Conservation (phyloP, 2,797 vertebrate genomes). For the Tadarida brasiliensis region DNA sequence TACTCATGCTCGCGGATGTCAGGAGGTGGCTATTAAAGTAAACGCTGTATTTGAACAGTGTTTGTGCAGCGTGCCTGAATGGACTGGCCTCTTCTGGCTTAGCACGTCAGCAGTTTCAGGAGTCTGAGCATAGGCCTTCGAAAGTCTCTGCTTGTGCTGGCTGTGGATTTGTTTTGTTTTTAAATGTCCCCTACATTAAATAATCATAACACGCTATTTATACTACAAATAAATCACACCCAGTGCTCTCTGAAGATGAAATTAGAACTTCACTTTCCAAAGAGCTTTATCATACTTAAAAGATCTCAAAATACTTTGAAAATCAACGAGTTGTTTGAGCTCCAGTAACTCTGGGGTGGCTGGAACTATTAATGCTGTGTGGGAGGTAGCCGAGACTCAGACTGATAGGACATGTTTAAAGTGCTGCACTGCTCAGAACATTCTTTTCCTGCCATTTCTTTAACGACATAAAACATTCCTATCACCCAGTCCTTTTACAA, state of each 20-base stretch:
- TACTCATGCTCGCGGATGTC: neutral
- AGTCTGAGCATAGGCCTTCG: neutral
- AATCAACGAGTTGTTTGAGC: slow-evolving; percentile 16
- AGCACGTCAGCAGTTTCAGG: neutral
- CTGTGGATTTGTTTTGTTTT: neutral
- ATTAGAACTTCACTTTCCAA: slow-evolving; percentile 7
- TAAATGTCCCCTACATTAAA: neutral
- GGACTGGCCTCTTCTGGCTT: neutral
- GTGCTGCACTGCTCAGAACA: neutral
- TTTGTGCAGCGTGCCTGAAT: neutral
- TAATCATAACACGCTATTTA: neutral
- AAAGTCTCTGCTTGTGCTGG: neutral
- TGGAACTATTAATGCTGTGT: neutral
- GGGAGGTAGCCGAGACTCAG: neutral
- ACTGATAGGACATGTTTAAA: neutral
- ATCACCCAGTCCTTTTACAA: neutral
- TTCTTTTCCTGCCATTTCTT: neutral
- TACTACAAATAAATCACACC: neutral
- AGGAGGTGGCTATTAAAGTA: neutral
- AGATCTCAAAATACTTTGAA: neutral
- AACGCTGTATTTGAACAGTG: slow-evolving; percentile 17
- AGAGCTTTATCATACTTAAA: neutral
- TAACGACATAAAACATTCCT: neutral
- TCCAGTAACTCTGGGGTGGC: neutral
- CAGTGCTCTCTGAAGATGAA: slow-evolving; percentile 32